A percentile compares a stretch with the other conserved stretches of the same genome.
phyloP scores from a whole-genome alignment of 2,888 invertebrate genomes.

The Lepidocyrtinus sp. region DNA sequence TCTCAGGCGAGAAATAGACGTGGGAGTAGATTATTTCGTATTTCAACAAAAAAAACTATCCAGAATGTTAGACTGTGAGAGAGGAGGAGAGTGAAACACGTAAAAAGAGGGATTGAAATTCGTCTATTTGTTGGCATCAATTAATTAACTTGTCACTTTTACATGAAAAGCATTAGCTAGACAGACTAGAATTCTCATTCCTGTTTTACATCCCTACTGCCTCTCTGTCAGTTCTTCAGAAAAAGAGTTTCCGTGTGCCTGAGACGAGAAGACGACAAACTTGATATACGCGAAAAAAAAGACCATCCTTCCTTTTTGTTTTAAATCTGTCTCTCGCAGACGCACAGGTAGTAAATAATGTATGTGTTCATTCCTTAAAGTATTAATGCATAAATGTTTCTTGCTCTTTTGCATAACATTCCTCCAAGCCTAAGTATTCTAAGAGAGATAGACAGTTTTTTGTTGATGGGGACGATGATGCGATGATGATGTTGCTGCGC shows the following conservation, averaged over 20 bases:
- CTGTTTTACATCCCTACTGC: conserved; percentile 26
- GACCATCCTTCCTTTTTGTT: conserved; percentile 3
- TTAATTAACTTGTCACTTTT: conserved; percentile 56
- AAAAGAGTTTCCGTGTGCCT: no score
- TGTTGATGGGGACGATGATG: not conserved
- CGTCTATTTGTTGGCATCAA: conserved; percentile 52
- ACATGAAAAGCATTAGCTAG: conserved; percentile 40
- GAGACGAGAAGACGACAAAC: no score
- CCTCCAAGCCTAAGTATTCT: no score
- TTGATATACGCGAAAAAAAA: no score
- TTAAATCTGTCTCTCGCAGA: conserved; percentile 1
- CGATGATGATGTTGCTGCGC: not conserved
- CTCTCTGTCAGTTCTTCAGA: not conserved
- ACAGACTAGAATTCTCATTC: conserved; percentile 17
- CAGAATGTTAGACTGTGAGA: not conserved
- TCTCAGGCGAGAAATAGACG: not conserved
- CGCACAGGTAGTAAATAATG: not conserved
- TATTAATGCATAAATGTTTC: no score
- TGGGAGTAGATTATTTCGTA: conserved; percentile 11
- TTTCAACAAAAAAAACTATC: conserved; percentile 1
- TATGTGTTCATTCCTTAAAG: no score
- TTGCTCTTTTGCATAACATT: no score
- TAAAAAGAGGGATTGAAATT: conserved; percentile 18
- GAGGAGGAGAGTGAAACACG: not conserved
- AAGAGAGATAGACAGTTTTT: not conserved